phyloP scores from a whole-genome alignment of 2,888 invertebrate genomes.

The Drosophila demipolita region DNA sequence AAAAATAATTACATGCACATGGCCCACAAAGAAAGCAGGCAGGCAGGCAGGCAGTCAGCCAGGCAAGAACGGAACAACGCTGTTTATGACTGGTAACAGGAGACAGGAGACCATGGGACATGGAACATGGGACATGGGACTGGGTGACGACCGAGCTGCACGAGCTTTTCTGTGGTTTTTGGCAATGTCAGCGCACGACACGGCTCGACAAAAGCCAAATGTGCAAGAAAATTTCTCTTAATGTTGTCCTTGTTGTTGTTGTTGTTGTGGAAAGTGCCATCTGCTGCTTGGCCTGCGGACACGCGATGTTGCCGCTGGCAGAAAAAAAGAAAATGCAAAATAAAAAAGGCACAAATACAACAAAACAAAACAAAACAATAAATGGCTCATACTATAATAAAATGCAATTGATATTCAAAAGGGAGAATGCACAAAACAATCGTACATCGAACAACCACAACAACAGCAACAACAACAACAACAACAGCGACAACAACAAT shows the following conservation, averaged over 20 bases:
- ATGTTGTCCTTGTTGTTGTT: conserved; percentile 1
- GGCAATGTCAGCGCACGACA: conserved; percentile 76
- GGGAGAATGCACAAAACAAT: conserved; percentile 70
- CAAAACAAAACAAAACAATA: conserved; percentile 45
- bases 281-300: conserved; percentile 53
- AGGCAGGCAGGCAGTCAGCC: background rate
- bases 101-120: conserved; percentile 57
- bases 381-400: conserved; percentile 53
- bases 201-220: conserved; percentile 61
- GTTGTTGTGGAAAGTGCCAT: conserved; percentile 50
- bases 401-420: conserved; percentile 82
- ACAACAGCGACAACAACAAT: background rate
- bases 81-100: conserved; percentile 75
- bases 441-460: conserved; percentile 16
- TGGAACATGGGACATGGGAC: conserved; percentile 29
- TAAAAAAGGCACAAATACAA: background rate
- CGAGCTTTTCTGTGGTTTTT: conserved; percentile 63
- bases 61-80: conserved; percentile 32
- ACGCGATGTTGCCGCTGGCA: conserved; percentile 57
- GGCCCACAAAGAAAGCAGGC: conserved; percentile 51
- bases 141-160: conserved; percentile 54
- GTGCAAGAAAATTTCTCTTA: conserved; percentile 54
- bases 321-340: conserved; percentile 16
- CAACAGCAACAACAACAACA: background rate
- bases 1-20: conserved; percentile 79